A percentile compares a stretch with the other conserved stretches of the same genome.
Conservation (phyloP, 2,113 vertebrate genomes). For the Raja brachyura region DNA sequence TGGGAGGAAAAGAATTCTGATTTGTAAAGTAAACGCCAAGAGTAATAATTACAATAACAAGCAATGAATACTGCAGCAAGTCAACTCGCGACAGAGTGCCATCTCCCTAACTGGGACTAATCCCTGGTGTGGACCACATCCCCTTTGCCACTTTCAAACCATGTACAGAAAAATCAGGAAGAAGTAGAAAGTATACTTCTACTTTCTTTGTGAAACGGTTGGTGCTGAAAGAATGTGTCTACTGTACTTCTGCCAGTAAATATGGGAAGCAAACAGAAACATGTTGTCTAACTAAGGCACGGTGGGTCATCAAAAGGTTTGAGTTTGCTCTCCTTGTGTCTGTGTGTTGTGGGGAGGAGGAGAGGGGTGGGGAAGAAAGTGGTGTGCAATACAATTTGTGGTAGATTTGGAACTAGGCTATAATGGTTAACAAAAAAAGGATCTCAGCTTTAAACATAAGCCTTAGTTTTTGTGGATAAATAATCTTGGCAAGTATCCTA, state of each 20-base stretch:
- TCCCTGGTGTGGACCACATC: background rate
- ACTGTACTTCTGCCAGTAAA: background rate
- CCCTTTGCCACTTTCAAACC: background rate
- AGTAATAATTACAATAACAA: background rate
- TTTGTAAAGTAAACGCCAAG: background rate
- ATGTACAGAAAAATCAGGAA: background rate
- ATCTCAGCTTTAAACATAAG: constrained; percentile 33
- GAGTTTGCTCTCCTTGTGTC: background rate
- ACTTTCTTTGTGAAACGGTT: background rate
- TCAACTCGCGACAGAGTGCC: background rate
- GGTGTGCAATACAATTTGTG: background rate
- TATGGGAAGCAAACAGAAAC: background rate
- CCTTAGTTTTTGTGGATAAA: constrained; percentile 28
- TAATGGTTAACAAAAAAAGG: constrained; percentile 1
- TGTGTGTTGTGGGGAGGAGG: background rate
- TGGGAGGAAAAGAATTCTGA: background rate
- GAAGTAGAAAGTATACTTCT: background rate
- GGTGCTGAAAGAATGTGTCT: background rate
- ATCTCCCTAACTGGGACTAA: background rate
- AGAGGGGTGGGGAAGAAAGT: background rate
- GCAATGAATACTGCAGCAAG: background rate
- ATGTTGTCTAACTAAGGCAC: background rate
- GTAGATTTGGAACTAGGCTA: constrained; percentile 17
- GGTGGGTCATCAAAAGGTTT: background rate
- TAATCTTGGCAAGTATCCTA: constrained; percentile 29